These are phyloP conservation scores for Pogonus chalceus DNA, from an alignment of 1,140 invertebrate genomes.

Conservation along the genomic window DNA sequence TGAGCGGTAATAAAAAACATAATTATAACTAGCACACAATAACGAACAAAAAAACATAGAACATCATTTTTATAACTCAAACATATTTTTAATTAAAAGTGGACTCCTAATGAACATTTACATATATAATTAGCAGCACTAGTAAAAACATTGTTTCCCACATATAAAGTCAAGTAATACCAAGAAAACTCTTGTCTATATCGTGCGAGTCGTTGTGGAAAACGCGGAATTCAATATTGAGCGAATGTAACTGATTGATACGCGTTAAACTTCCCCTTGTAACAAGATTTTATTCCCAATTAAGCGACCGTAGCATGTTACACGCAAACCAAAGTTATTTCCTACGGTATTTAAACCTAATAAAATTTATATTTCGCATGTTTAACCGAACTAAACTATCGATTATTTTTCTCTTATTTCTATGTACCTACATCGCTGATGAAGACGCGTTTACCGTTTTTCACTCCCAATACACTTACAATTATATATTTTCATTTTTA, in stretches of 20 bases:
- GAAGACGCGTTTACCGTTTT: no score
- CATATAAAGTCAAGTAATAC: constrained; percentile 1
- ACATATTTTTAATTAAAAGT: constrained; percentile 2
- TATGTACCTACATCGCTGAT: no score
- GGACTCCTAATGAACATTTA: constrained; percentile 6
- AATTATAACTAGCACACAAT: no score
- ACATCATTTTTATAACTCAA: not conserved
- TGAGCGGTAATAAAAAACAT: no score
- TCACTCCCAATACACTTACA: no score
- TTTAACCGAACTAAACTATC: not conserved
- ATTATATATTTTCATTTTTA: no score
- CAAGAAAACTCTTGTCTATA: no score
- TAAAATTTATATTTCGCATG: constrained; percentile 6
- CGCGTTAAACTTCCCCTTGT: not conserved
- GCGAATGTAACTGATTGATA: not conserved
- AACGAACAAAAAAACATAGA: not conserved
- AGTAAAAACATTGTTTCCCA: not conserved
- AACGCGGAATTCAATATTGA: not conserved
- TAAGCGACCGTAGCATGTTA: not conserved
- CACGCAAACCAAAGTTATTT: not conserved
- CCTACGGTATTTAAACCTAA: constrained; percentile 4
- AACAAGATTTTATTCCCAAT: not conserved
- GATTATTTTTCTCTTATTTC: not conserved
- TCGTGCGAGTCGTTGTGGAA: not conserved
- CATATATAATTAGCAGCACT: not conserved